Evolutionary conservation across 2,797 vertebrate genomes (phyloP).

Genomic region (Crypturellus tataupa): DNA sequence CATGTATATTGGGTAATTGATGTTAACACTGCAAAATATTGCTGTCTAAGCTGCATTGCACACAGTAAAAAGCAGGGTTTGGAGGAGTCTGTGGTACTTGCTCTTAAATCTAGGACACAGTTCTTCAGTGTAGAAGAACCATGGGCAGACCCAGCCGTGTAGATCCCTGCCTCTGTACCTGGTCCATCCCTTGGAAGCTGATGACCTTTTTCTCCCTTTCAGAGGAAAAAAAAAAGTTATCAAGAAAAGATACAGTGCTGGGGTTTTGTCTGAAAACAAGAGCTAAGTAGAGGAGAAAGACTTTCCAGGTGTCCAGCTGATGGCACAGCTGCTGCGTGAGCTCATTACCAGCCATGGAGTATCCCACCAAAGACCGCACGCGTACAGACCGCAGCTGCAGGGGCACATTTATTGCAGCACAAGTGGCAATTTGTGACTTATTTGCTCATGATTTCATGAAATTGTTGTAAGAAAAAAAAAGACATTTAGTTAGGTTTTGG

Average conservation of each 20-base stretch:
- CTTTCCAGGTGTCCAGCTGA: rapidly evolving
- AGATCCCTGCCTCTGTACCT: not conserved
- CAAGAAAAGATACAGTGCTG: not conserved
- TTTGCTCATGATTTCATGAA: not conserved
- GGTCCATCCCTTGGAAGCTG: not conserved
- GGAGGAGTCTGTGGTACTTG: not conserved
- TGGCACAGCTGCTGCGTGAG: not conserved
- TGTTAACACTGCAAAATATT: not conserved
- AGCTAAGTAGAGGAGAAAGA: not conserved
- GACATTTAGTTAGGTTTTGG: not conserved
- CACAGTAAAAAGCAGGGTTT: not conserved
- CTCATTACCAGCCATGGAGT: not conserved
- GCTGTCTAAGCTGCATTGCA: not conserved
- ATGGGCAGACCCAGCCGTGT: not conserved
- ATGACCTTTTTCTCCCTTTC: not conserved
- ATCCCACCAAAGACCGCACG: not conserved
- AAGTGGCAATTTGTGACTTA: not conserved
- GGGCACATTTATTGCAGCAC: not conserved
- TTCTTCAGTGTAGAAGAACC: not conserved
- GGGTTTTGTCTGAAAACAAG: not conserved
- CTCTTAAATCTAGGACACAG: not conserved
- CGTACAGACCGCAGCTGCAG: rapidly evolving
- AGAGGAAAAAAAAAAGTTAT: not conserved
- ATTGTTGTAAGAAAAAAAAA: not conserved
- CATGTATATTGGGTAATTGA: not conserved